Base-by-base conservation (phyloP, 2,113 vertebrate genomes). In the Aegotheles bennettii region DNA sequence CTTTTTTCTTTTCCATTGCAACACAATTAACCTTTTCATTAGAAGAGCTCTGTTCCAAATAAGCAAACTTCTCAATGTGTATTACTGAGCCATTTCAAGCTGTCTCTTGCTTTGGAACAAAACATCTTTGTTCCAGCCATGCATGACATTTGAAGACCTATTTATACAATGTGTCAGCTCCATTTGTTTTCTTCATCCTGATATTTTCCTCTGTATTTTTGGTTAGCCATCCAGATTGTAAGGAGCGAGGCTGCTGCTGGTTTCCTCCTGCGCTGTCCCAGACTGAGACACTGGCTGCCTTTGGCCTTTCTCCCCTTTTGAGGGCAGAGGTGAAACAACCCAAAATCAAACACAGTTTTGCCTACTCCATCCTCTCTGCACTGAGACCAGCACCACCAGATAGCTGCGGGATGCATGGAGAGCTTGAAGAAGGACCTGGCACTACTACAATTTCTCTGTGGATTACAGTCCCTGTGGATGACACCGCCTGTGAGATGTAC, bases 1-100 rank as follows among this genome's bases (percentile, higher is more conserved):
- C 84, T 95, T 93, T 90, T 94, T 78, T 80, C 70, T 88, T 96
- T 96, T 97, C 84, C 87, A 95, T 85, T 97, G 87, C 94, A 95
- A 83, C 78, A 95, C 95, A 96, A 94, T 97, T 97, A 97, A 96
- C 95, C 89, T 96, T 97, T 97, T 96, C 96, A 97, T 95, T 89
- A 95, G 87, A 91, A 86, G 67, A 93, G 63, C 53, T 95, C 87
- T 95, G 94, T 93, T 95, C 95, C 95, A 91, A 95, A 95, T 87
- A 91, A 97, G 87, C 82, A 94, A 95, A 95, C 89, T 73, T 89
- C 89, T 94, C 82, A 90, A 91, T 93, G 91, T 95, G 81, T 88
- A 74, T 93, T 95, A 95, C 89, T 87, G 91, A 95, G 59, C 84
- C 75, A 70, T 94, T 94, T 91, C 87, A 95, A 96, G 78, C 79